phyloP scores from a whole-genome alignment of 92 coral and sea anemone species.

The Porites rus region DNA sequence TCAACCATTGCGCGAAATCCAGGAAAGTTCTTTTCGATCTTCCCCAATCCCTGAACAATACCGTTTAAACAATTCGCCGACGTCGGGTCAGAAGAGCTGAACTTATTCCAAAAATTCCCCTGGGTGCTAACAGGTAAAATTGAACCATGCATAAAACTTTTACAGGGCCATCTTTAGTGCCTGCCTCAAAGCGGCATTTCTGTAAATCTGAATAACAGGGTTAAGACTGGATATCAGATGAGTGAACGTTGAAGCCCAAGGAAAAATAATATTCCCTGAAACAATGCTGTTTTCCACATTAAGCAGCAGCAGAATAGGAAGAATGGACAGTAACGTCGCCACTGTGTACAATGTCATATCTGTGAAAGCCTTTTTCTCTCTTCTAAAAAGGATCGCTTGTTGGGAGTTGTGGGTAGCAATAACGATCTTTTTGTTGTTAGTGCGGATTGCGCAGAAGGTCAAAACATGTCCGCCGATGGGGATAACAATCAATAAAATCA shows the following conservation, averaged over 20 bases:
- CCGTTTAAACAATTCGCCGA: too few relatives aligned
- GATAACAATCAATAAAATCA: neutral
- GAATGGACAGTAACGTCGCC: constrained; percentile 3
- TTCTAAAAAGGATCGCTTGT: neutral
- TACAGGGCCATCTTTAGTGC: neutral
- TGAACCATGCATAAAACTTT: neutral
- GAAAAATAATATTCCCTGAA: neutral
- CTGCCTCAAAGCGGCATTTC: constrained; percentile 4
- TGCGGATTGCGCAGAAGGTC: constrained; percentile 24
- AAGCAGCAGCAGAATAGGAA: neutral
- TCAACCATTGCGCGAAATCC: too few relatives aligned
- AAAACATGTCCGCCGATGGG: constrained; percentile 16
- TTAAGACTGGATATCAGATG: neutral
- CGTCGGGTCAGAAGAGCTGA: too few relatives aligned
- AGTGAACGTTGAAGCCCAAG: neutral
- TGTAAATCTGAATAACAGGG: constrained; percentile 17
- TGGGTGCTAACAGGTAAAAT: neutral
- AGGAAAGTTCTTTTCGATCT: too few relatives aligned
- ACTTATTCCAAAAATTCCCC: too few relatives aligned
- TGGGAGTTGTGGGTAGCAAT: neutral
- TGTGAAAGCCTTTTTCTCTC: constrained; percentile 14
- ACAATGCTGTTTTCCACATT: neutral
- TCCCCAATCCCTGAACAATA: too few relatives aligned
- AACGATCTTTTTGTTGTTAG: constrained; percentile 4
- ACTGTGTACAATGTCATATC: constrained; percentile 11